These are phyloP conservation scores for Archocentrus centrarchus DNA, from an alignment of 2,113 vertebrate species.

Conservation along the genomic window DNA sequence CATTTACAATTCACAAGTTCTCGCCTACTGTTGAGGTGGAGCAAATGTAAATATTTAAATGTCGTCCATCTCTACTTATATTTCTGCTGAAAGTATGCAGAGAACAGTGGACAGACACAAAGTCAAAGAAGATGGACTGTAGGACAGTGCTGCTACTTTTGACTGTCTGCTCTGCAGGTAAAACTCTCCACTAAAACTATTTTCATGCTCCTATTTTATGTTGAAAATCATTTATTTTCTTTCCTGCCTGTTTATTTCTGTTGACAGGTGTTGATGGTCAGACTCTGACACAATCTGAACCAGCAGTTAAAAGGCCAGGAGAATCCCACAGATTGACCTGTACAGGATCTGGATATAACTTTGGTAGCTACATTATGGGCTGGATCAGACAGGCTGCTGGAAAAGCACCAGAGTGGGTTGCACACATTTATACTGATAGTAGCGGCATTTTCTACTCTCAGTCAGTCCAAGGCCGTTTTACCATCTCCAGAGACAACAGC, in stretches of 20 bases:
- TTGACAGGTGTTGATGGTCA: no score
- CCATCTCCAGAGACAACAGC: no score
- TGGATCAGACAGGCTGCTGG: background rate
- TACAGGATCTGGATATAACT: no score
- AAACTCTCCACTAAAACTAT: no score
- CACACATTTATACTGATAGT: background rate
- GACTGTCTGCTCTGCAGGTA: background rate
- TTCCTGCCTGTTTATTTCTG: no score
- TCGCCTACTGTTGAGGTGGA: background rate
- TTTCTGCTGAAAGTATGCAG: background rate
- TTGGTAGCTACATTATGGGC: no score
- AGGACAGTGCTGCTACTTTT: background rate
- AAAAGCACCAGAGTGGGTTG: background rate
- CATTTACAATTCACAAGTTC: no score
- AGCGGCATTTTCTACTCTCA: background rate
- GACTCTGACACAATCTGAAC: no score
- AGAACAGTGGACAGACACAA: fast-evolving
- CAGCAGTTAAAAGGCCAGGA: no score
- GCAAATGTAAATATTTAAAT: background rate
- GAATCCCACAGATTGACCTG: no score
- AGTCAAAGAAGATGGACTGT: fast-evolving
- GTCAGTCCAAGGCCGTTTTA: background rate
- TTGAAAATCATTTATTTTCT: no score
- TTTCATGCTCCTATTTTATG: no score
- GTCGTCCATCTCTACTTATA: background rate